Evolutionary conservation across 2,797 vertebrate genomes (phyloP).

Genomic region (Sebastes hubbsi): DNA sequence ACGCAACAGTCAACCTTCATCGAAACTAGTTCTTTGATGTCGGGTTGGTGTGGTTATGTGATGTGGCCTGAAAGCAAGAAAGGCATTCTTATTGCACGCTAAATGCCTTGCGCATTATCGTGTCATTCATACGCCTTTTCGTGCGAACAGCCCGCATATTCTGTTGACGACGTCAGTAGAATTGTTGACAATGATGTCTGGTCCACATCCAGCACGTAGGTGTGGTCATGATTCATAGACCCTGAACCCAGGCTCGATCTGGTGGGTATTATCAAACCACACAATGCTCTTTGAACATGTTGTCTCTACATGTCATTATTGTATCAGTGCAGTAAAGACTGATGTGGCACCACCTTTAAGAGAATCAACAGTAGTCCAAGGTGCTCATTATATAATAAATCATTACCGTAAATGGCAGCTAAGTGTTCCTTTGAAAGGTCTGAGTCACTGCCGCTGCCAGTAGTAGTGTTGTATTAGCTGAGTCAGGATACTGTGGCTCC

Average conservation of each 20-base stretch:
- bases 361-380: slow-evolving; percentile 12
- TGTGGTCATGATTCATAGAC: slow-evolving; percentile 5
- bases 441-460: slow-evolving; percentile 69
- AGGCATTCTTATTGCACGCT: no score
- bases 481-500: slow-evolving; percentile 65
- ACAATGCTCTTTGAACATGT: neutral
- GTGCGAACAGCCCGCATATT: neutral
- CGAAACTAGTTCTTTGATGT: no score
- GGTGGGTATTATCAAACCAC: neutral
- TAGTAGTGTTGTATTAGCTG: slow-evolving; percentile 59
- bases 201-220: neutral
- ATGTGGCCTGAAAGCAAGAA: no score
- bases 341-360: slow-evolving; percentile 9
- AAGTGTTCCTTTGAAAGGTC: slow-evolving; percentile 52
- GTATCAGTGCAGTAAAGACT: slow-evolving; percentile 7
- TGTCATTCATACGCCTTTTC: no score
- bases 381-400: slow-evolving; percentile 37
- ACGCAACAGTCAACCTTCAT: no score
- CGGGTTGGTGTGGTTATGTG: no score
- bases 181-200: neutral
- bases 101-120: no score
- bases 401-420: slow-evolving; percentile 53
- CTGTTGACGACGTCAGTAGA: neutral
- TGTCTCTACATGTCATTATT: neutral
- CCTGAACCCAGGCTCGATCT: neutral